Percentiles rank a stretch among this genome's conserved stretches.
Evolutionary conservation across 2,888 invertebrate genomes (phyloP).

Genomic region (Ophion costatus): DNA sequence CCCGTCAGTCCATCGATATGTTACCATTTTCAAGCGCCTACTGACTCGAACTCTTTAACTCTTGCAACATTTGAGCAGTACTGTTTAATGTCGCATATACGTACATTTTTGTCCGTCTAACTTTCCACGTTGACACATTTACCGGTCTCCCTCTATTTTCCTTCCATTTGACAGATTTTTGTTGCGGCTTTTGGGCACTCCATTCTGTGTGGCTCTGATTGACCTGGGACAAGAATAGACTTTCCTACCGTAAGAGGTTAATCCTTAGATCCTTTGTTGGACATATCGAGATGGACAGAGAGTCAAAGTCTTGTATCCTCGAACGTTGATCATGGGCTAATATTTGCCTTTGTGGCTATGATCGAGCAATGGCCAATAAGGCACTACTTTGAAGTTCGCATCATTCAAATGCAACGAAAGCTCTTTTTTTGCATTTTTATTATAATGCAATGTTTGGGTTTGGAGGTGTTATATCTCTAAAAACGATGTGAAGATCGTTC

Average conservation of each 20-base stretch:
- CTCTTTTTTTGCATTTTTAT: too few species aligned
- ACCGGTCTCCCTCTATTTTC: neutral
- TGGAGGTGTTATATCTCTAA: too few species aligned
- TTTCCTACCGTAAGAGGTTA: neutral
- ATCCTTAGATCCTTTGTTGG: conserved; percentile 1
- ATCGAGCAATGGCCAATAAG: neutral
- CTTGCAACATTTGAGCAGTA: neutral
- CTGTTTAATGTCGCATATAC: neutral
- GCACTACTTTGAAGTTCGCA: too few species aligned
- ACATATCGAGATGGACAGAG: neutral
- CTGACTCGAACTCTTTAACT: neutral
- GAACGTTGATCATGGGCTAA: too few species aligned
- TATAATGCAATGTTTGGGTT: too few species aligned
- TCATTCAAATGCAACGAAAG: too few species aligned
- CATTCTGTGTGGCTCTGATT: neutral
- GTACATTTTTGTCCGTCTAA: too few species aligned
- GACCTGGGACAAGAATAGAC: neutral
- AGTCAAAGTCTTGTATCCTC: too few species aligned
- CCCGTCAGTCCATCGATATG: neutral
- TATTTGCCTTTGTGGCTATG: neutral
- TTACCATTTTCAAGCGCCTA: neutral
- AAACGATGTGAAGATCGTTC: too few species aligned
- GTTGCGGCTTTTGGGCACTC: neutral
- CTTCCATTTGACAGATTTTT: neutral
- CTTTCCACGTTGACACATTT: neutral